phyloP scores from a whole-genome alignment of 2,113 vertebrate genomes.

The Phasianus colchicus region DNA sequence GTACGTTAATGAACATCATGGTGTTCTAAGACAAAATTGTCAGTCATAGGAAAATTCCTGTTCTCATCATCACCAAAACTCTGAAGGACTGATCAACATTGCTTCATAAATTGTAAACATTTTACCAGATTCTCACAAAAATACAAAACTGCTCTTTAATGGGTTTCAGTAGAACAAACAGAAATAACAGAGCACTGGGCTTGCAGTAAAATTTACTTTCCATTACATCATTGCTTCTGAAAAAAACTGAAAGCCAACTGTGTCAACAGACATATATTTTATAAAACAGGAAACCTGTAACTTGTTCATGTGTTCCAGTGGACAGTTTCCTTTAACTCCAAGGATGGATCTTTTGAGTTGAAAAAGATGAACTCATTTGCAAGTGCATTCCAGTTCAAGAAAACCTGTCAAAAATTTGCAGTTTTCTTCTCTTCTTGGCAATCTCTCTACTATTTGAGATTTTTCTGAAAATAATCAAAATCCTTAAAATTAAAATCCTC shows the following conservation, averaged over 20 bases:
- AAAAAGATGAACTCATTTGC: neutral
- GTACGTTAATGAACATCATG: neutral
- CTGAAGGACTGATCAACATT: neutral
- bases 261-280: neutral
- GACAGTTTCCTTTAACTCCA: neutral
- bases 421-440: neutral
- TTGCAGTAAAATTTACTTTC: neutral
- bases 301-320: neutral
- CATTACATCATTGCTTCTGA: neutral
- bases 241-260: neutral
- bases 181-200: neutral
- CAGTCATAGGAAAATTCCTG: rapidly evolving
- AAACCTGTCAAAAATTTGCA: neutral
- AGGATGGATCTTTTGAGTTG: neutral
- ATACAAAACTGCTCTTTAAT: neutral
- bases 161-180: neutral
- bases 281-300: neutral
- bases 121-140: neutral
- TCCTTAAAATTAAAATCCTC: neutral
- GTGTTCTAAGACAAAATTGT: neutral
- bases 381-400: neutral
- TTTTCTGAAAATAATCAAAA: neutral
- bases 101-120: neutral
- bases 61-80: neutral
- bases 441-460: neutral